Base-by-base conservation (phyloP, 2,113 vertebrate species). In the Phylloscopus whistleri region DNA sequence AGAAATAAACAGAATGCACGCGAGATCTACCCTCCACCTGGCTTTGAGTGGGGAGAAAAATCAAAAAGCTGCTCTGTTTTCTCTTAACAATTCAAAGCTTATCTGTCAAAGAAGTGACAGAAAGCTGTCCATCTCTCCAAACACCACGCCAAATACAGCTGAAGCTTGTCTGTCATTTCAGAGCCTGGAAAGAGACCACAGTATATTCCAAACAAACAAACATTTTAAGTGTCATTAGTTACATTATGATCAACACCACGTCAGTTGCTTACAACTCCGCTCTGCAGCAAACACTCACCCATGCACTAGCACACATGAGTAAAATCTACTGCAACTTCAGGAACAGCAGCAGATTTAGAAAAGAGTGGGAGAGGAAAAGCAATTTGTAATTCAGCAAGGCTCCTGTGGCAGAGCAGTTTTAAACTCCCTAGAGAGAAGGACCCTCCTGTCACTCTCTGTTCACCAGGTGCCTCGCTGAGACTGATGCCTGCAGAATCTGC, bases 261-360 rank as follows among this genome's bases (percentile, higher is more conserved):
- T 22, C 72, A 44, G 44, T 9, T 15, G 30, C 39, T 77, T 58
- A 52, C 55, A 90, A 48, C 78, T 44, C 80, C 2, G 4, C 4
- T 1, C 59, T 8, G 58, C 72, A 63, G 46, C 30, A 11, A 51
- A 23, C 53, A 4, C 22, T 59, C 78, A 41, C 46, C 53, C 66
- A 4, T 5, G 62, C 26, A 43, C 33, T 6, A 44, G 18, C 44
- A 56, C 93, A 35, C 63, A 39, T 0, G 3, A 92, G 77, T 27
- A 58, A 72, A 51, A 87, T 3, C 67, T 9, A 30, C 56, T 16
- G 56, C 41, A 55, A 44, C 72, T 55, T 44, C 88, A 41, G 52
- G 41, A 46, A 52, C 58, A 76, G 85, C 78, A 70, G 86, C 88
- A 86, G 82, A 90, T 92, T 92, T 83, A 69, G 91, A 76, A 82